These are phyloP conservation scores for Siphamia tubifer DNA, from an alignment of 2,113 vertebrate genomes.

Conservation along the genomic window DNA sequence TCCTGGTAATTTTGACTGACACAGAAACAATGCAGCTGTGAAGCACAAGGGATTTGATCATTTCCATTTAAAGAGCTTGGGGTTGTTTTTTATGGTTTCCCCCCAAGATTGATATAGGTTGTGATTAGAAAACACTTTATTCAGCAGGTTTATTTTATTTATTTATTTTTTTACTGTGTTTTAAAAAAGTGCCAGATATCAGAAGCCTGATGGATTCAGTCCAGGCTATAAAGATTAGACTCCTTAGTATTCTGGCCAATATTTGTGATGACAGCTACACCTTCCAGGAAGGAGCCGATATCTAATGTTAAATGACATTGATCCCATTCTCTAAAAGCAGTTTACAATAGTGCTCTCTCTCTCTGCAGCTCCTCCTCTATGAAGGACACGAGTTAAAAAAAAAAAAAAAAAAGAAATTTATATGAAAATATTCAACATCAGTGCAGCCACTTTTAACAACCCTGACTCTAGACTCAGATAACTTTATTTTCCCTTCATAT, in stretches of 20 bases:
- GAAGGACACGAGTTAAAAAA: not conserved
- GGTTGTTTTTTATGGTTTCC: not conserved
- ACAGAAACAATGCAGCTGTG: slow-evolving; percentile 55
- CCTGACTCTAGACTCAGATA: no score
- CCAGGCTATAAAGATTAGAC: not conserved
- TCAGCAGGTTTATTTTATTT: no score
- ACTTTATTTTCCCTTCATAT: no score
- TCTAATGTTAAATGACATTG: slow-evolving; percentile 15
- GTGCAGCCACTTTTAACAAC: no score
- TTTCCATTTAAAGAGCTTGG: slow-evolving; percentile 1
- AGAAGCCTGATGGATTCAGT: not conserved
- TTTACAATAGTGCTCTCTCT: not conserved
- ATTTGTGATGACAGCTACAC: slow-evolving; percentile 34
- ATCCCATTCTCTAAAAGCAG: not conserved
- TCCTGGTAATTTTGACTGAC: slow-evolving; percentile 68
- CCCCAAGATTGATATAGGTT: no score
- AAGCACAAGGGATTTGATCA: slow-evolving; percentile 14
- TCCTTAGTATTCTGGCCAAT: slow-evolving; percentile 17
- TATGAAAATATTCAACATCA: not conserved
- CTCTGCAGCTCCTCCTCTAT: not conserved
- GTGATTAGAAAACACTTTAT: no score
- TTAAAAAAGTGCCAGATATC: not conserved
- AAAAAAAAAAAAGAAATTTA: no score
- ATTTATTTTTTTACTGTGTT: not conserved
- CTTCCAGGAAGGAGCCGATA: slow-evolving; percentile 3